Percentiles rank a stretch among this genome's conserved stretches.
Conservation (phyloP, 1,140 invertebrate species). For the Telenomus remus region DNA sequence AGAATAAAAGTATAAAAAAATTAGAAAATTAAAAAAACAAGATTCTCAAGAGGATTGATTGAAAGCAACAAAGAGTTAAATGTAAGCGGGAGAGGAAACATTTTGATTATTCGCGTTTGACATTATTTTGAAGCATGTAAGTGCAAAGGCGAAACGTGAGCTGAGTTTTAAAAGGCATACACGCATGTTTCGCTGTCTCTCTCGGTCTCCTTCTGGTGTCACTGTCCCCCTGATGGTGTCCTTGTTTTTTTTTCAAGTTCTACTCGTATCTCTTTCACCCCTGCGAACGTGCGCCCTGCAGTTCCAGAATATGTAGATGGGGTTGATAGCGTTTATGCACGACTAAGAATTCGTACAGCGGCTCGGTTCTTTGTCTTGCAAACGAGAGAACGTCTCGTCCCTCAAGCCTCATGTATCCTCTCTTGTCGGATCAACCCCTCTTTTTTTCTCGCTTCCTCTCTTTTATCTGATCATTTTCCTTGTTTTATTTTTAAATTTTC, state of each 20-base stretch:
- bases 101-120: not conserved
- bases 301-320: constrained; percentile 65
- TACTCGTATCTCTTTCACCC: constrained; percentile 23
- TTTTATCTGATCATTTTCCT: constrained; percentile 31
- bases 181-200: constrained; percentile 13
- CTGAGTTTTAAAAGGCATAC: constrained; percentile 28
- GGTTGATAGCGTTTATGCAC: constrained; percentile 70
- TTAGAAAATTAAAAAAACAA: no score
- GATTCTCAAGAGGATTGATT: no score
- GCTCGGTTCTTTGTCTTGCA: constrained; percentile 71
- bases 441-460: constrained; percentile 31
- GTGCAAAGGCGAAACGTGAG: constrained; percentile 1
- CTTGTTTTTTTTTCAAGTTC: constrained; percentile 15
- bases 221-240: constrained; percentile 1
- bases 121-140: not conserved
- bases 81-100: not conserved
- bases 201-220: not conserved
- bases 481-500: no score
- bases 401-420: constrained; percentile 30
- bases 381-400: constrained; percentile 65
- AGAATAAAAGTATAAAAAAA: no score
- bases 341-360: constrained; percentile 65
- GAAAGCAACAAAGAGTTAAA: no score
- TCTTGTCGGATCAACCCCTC: constrained; percentile 45
- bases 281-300: constrained; percentile 26